These are phyloP conservation scores for Lydus trimaculatus DNA, from an alignment of 2,888 invertebrate genomes.

Conservation along the genomic window DNA sequence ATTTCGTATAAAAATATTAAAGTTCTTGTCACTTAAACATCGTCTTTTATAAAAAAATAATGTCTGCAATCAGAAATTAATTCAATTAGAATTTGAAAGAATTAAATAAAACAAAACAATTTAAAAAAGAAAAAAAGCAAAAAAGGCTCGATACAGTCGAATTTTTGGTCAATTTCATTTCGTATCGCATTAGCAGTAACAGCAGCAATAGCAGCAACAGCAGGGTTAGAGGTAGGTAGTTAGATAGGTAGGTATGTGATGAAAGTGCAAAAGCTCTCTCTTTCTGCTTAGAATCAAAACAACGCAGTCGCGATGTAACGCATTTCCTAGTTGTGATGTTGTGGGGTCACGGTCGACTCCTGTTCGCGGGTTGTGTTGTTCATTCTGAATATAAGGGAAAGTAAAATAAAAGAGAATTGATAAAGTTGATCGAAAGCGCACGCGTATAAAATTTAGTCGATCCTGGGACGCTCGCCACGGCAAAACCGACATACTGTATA, in stretches of 20 bases:
- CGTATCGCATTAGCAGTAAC: too few species aligned
- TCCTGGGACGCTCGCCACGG: constrained; percentile 37
- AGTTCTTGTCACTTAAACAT: constrained; percentile 49
- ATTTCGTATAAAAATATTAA: constrained; percentile 56
- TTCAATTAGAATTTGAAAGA: neutral
- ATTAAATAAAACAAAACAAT: too few species aligned
- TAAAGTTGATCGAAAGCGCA: constrained; percentile 32
- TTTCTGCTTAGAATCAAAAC: neutral
- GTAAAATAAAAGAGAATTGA: constrained; percentile 30
- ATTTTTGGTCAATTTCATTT: constrained; percentile 4
- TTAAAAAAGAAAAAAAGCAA: constrained; percentile 22
- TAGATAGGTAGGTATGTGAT: neutral
- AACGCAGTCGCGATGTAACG: constrained; percentile 50
- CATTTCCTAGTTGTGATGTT: constrained; percentile 56
- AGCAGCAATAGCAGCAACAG: too few species aligned
- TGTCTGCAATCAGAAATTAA: constrained; percentile 43
- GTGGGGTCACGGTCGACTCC: constrained; percentile 52
- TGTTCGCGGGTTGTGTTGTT: constrained; percentile 37
- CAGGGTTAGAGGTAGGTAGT: too few species aligned
- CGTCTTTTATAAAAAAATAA: constrained; percentile 52
- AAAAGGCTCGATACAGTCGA: neutral
- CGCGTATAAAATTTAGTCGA: constrained; percentile 40
- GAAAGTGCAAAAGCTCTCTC: constrained; percentile 18
- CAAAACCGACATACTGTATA: constrained; percentile 4
- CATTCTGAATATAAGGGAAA: constrained; percentile 41